A percentile compares a stretch with the other conserved stretches of the same genome.
Conservation (phyloP, 2,797 vertebrate genomes). For the Squalus acanthias region DNA sequence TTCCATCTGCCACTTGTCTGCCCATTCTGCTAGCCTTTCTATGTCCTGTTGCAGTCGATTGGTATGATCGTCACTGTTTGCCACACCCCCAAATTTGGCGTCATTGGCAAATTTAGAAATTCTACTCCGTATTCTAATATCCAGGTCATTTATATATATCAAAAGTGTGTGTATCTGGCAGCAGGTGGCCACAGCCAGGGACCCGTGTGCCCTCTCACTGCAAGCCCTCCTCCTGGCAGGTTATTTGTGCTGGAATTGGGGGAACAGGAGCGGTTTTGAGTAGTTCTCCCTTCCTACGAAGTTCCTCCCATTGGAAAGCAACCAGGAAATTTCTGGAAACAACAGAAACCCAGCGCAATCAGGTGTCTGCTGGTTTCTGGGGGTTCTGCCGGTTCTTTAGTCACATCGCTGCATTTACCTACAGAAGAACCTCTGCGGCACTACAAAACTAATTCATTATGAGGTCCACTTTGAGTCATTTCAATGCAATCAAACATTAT, state of each 20-base stretch:
- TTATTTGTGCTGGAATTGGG: background rate
- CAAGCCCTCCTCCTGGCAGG: background rate
- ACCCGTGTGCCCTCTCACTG: background rate
- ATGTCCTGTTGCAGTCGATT: no score
- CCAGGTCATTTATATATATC: no score
- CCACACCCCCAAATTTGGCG: no score
- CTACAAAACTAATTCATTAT: background rate
- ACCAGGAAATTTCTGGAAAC: background rate
- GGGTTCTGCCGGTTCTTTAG: background rate
- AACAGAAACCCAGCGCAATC: background rate
- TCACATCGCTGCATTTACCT: background rate
- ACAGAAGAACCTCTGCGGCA: background rate
- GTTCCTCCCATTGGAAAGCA: background rate
- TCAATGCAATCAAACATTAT: background rate
- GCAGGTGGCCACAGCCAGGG: background rate
- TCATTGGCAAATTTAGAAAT: no score
- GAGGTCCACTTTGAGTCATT: background rate
- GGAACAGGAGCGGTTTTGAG: background rate
- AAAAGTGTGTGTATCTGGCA: background rate
- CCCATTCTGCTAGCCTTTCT: no score
- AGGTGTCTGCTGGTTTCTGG: background rate
- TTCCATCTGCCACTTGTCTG: no score
- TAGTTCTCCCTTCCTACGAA: background rate
- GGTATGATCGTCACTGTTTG: no score
- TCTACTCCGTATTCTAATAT: no score